Evolutionary conservation across 2,113 vertebrate genomes (phyloP), one percentile per base, ranked within the genome.

Genomic region (Thamnaconus septentrionalis): DNA sequence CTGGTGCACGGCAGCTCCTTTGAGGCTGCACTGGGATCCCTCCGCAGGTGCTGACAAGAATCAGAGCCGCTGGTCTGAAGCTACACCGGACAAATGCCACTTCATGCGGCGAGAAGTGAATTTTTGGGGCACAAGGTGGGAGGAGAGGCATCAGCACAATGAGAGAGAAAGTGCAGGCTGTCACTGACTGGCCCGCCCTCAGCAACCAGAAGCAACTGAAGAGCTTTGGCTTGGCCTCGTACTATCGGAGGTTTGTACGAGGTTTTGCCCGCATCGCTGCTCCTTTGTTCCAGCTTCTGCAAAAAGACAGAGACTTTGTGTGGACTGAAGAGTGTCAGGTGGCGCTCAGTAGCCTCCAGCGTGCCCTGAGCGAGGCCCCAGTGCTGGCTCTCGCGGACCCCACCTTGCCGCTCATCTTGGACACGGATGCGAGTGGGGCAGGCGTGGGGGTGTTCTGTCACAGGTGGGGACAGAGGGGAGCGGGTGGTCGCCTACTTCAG

Each of bases 101-200:
- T 56, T 73, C 3, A 31, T 73, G 51, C 63, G 8, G n/a, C 50
- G n/a, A 61, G 51, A 68, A 6, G n/a, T 63, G 39, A 10, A 12
- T 69, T 64, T 3, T 6, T 69, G n/a, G 50, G 60, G 0, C 72
- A 69, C 50, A 69, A 0, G 7, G 0, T 75, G 3, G 64, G 51
- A 1, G 56, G 40, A 1, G 65, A 52, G 61, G 51, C 3, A 54
- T 64, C 7, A 4, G 50, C 50, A 64, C 5, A 0, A 0, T 64
- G 59, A 8, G 39, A 3, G 63, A 66, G 5, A 57, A 66, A 1
- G 11, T 57, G 8, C 46, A 39, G 3, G 56, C 45, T 1, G 40
- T 66, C 3, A 45, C 7, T 5, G n/a, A 59, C 5, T 65, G 56
- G 62, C 61, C 49, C 1, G 9, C 4, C 8, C 56, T 62, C 45